Evolutionary conservation across 2,113 vertebrate species (phyloP).

Genomic region (Corydoras sp.): DNA sequence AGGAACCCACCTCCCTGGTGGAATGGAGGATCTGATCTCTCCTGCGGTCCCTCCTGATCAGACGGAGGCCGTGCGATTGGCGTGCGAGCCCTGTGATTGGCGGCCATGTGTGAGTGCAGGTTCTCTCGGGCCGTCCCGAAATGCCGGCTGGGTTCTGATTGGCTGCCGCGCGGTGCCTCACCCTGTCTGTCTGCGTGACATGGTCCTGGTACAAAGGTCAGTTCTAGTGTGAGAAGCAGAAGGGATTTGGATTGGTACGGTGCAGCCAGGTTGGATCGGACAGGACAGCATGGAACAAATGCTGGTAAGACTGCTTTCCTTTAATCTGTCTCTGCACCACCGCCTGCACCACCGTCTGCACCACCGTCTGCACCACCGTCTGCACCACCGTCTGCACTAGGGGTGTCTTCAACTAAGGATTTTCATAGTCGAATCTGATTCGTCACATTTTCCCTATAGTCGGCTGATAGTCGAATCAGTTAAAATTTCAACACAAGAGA

Average conservation of each 20-base stretch:
- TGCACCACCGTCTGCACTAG: no score
- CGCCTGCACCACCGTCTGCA: no score
- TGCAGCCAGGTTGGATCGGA: conserved; percentile 17
- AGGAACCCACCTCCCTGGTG: neutral
- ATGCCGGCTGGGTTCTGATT: neutral
- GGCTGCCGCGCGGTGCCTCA: conserved; percentile 2
- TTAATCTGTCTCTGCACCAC: neutral
- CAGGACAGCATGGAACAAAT: conserved; percentile 49
- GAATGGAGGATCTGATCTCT: neutral
- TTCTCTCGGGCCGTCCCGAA: neutral
- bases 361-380: no score
- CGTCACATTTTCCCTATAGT: no score
- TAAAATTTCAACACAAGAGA: no score
- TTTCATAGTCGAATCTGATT: no score
- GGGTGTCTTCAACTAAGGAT: no score
- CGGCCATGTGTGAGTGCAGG: neutral
- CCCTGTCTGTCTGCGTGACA: neutral
- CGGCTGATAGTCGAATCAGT: no score
- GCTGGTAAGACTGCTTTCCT: conserved; percentile 50
- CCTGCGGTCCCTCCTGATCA: neutral
- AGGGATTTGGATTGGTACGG: neutral
- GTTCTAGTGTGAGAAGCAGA: conserved; percentile 9
- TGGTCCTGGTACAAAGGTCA: conserved; percentile 33
- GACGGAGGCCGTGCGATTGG: conserved; percentile 27
- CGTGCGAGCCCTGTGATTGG: no score